Base-by-base conservation (phyloP, 2,888 invertebrate genomes). In the Iphiclides podalirius region DNA sequence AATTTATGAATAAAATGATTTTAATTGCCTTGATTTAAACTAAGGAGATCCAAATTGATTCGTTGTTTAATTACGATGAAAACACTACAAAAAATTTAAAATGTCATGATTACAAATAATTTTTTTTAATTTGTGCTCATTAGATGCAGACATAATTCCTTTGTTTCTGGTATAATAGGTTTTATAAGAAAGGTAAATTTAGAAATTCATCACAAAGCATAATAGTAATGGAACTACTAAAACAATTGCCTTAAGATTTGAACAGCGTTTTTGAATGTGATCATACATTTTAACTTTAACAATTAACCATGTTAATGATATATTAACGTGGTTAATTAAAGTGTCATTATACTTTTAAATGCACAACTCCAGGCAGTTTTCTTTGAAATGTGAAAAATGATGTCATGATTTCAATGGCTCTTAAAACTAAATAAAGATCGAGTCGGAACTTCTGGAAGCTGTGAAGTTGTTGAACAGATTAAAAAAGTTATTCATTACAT, bases 41-140 rank as follows among this genome's bases (percentile, higher is more conserved):
- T 16, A 38, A 6, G 13, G 48, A 48, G 48, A 48, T 48, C 48
- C 23, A 14, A 36, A 36, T 28, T 38, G 9, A 20, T 41, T 48
- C 37, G 37, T 48, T 42, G 35, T 13, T 14, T 8, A 15, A 20
- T 26, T 40, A n/a, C 11, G 15, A 23, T 34, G 11, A 23, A 16
- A 28, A 26, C 3, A 45, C 9, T 26, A 39, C 15, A 11, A 47
- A 16, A n/a, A 11, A 23, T 2, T 34, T 20, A 39, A 34, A 34
- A 35, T 36, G 12, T 15, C 15, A 36, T 36, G 15, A 34, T 31
- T n/a, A 36, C 2, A 12, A 36, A 36, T 7, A 15, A 35, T 16
- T 8, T 15, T 16, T 8, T 15, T 31, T 8, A 33, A 31, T 47
- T 47, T 47, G 47, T 47, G 47, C 47, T 35, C 2, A 20, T 17